phyloP scores from a whole-genome alignment of 2,113 vertebrate species.

The Aptenodytes forsteri region DNA sequence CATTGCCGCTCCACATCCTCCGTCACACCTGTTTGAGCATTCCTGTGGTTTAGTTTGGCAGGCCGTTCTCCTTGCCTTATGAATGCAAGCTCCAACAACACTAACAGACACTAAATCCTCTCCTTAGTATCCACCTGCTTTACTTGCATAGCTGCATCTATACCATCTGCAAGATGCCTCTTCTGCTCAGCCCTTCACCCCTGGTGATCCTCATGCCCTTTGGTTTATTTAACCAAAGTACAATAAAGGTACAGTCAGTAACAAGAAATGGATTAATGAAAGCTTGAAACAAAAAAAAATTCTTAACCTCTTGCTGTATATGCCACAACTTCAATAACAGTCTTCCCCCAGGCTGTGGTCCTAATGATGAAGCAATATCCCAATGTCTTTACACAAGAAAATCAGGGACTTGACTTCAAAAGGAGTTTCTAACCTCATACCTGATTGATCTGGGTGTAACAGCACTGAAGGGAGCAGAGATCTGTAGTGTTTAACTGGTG shows the following conservation, averaged over 20 bases:
- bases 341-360: background rate
- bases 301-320: background rate
- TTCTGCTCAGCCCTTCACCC: background rate
- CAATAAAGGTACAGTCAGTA: background rate
- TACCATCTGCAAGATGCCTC: background rate
- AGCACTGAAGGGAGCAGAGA: background rate
- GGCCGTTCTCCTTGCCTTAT: background rate
- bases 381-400: background rate
- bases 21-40: background rate
- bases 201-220: background rate
- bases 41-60: background rate
- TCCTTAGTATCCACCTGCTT: background rate
- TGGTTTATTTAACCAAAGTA: background rate
- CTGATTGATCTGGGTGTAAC: background rate
- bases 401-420: background rate
- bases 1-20: background rate
- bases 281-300: background rate
- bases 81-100: background rate
- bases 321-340: background rate
- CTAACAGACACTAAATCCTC: background rate
- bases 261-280: background rate
- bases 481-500: background rate
- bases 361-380: background rate
- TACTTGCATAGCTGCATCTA: background rate
- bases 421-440: background rate